Conservation (phyloP, 1,140 invertebrate species). For the Probaryconus sp. region DNA sequence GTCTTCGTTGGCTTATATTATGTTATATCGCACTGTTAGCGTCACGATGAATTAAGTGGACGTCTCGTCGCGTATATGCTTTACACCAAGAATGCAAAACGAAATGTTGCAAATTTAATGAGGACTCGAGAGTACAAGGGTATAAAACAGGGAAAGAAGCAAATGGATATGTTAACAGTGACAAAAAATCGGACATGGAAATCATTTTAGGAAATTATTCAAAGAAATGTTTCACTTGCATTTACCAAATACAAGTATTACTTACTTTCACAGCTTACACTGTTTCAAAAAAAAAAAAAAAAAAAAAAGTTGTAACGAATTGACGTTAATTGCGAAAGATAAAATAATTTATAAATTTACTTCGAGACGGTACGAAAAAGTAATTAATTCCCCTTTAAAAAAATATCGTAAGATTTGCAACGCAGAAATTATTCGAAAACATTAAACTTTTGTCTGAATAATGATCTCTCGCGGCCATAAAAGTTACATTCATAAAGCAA, state of each 20-base stretch:
- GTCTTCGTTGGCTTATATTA: slow-evolving; percentile 30
- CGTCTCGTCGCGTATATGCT: slow-evolving; percentile 15
- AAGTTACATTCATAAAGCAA: slow-evolving; percentile 28
- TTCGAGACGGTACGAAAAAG: no score
- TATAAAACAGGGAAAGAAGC: not conserved
- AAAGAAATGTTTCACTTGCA: no score
- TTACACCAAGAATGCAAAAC: slow-evolving; percentile 33
- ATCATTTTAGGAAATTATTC: no score
- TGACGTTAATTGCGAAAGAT: no score
- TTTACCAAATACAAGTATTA: no score
- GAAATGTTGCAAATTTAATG: slow-evolving; percentile 34
- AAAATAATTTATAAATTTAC: no score
- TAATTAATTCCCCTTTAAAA: no score
- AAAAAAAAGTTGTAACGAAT: no score
- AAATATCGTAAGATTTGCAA: no score
- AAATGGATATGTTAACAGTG: no score
- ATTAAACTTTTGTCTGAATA: not conserved
- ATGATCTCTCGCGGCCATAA: slow-evolving; percentile 2
- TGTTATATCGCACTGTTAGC: slow-evolving; percentile 40
- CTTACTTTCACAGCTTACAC: no score
- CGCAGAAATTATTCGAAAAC: not conserved
- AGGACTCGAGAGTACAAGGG: slow-evolving; percentile 7
- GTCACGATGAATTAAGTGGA: slow-evolving; percentile 49
- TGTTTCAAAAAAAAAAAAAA: no score
- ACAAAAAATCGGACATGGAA: not conserved